Evolutionary conservation across 2,888 invertebrate genomes (phyloP).

Genomic region (Orchesella flavescens): DNA sequence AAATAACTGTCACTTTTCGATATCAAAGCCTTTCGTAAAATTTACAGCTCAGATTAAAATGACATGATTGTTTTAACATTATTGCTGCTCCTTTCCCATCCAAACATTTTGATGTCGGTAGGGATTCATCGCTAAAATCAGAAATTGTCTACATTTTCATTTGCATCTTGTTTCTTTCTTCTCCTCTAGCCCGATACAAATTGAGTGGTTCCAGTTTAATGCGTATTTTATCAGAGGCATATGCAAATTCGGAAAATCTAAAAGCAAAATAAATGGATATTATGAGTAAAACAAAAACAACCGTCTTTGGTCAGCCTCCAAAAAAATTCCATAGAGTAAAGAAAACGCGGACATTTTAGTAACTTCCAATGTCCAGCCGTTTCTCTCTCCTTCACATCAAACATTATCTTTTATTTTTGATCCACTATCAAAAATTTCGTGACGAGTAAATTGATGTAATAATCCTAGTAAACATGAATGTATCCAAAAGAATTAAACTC

Average conservation of each 20-base stretch:
- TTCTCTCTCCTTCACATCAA: background rate
- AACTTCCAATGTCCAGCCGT: background rate
- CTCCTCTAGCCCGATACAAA: no score
- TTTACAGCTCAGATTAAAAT: no score
- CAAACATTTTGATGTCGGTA: background rate
- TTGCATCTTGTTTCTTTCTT: background rate
- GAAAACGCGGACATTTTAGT: background rate
- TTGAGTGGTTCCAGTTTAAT: background rate
- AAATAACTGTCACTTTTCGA: no score
- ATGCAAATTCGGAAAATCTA: background rate
- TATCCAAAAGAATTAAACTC: background rate
- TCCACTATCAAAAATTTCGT: background rate
- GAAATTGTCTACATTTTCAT: background rate
- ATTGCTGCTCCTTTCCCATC: background rate
- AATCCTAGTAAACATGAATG: background rate
- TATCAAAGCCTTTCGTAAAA: no score
- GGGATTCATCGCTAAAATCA: background rate
- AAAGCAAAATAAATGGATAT: no score
- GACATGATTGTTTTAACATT: no score
- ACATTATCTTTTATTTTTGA: background rate
- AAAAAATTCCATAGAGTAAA: background rate
- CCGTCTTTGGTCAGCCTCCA: background rate
- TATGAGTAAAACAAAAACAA: no score
- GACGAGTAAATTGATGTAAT: constrained; percentile 3
- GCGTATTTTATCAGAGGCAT: background rate